These are phyloP conservation scores for Sialia sialis DNA, from an alignment of 2,113 vertebrate species.

Conservation along the genomic window DNA sequence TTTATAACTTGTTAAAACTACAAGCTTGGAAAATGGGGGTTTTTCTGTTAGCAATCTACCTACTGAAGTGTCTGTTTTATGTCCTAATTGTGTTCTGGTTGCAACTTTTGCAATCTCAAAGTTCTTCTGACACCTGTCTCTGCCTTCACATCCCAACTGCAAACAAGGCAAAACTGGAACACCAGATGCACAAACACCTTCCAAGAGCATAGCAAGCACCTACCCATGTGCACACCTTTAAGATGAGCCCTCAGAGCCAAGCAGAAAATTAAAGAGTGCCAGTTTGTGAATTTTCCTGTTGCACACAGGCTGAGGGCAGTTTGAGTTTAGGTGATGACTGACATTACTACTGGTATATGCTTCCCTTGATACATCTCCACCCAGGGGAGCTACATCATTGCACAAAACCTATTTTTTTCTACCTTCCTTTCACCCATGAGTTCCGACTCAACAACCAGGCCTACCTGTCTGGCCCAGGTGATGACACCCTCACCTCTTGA, in stretches of 20 bases:
- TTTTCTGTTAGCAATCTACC: background rate
- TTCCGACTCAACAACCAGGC: background rate
- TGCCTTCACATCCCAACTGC: background rate
- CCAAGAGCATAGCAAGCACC: background rate
- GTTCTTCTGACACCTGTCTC: background rate
- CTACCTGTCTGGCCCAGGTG: background rate
- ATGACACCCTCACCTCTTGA: background rate
- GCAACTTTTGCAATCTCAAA: background rate
- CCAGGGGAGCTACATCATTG: background rate
- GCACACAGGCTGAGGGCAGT: background rate
- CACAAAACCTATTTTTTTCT: background rate
- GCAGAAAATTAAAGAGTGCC: background rate
- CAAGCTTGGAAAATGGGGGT: background rate
- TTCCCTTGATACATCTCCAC: background rate
- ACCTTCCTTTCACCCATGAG: background rate
- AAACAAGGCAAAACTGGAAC: background rate
- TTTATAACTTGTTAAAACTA: background rate
- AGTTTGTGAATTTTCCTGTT: background rate
- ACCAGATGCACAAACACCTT: background rate
- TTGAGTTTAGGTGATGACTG: background rate
- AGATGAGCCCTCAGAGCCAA: background rate
- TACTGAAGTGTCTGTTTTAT: background rate
- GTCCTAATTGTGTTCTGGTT: too few relatives aligned
- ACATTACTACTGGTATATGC: background rate
- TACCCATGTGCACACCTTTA: accelerated